Evolutionary conservation across 92 coral and sea anemone species (phyloP).

Genomic region (Palythoa grandis): DNA sequence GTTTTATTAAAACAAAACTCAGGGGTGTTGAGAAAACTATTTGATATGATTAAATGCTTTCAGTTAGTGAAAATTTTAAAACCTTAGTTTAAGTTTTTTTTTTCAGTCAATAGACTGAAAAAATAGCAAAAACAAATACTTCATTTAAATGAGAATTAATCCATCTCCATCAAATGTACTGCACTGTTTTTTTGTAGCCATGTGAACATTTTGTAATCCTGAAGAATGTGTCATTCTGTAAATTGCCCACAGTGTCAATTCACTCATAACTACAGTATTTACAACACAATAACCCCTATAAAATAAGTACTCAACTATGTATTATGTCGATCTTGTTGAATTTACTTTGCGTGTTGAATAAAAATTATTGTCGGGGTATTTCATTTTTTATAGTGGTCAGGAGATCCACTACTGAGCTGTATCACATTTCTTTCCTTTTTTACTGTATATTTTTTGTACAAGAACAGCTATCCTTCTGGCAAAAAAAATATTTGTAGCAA

Average conservation of each 20-base stretch:
- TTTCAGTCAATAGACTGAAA: background rate
- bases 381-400: too few species aligned
- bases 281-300: background rate
- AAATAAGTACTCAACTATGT: background rate
- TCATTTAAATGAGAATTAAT: background rate
- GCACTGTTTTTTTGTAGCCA: conserved; percentile 6
- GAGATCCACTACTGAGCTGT: too few species aligned
- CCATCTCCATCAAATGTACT: background rate
- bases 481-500: too few species aligned
- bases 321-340: background rate
- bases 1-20: background rate
- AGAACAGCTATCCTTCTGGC: too few species aligned
- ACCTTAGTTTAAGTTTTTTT: background rate
- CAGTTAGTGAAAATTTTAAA: background rate
- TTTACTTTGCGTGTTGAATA: background rate
- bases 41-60: background rate
- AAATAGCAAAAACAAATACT: background rate
- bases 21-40: background rate
- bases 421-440: too few species aligned
- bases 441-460: too few species aligned
- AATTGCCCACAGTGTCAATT: background rate
- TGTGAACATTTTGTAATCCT: conserved; percentile 2
- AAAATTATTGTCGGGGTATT: background rate
- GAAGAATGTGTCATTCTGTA: conserved; percentile 1
- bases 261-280: background rate